phyloP scores from a whole-genome alignment of 2,888 invertebrate species.

The Tachystola acroxantha region DNA sequence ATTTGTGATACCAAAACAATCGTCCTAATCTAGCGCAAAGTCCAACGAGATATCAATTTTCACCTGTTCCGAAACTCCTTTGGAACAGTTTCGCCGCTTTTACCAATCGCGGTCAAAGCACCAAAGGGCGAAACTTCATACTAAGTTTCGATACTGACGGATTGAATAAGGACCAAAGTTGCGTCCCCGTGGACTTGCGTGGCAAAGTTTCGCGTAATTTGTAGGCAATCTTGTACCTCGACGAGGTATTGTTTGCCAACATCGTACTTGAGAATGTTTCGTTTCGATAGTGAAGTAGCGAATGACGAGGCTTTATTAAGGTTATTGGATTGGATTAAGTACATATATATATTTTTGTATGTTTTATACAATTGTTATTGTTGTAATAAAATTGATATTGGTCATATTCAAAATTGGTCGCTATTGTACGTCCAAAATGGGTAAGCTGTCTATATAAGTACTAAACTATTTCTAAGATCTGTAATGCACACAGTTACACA shows the following conservation, averaged over 20 bases:
- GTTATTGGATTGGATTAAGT: no score
- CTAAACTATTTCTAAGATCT: no score
- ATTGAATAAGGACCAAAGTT: constrained; percentile 10
- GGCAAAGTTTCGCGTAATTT: constrained; percentile 2
- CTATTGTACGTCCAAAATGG: no score
- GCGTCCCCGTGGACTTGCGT: constrained; percentile 3
- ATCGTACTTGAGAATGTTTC: not conserved
- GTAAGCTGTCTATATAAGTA: no score
- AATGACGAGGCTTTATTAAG: no score
- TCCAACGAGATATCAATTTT: constrained; percentile 8
- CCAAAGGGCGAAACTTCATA: constrained; percentile 12
- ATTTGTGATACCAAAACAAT: no score
- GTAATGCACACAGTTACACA: no score
- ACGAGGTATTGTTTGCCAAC: not conserved
- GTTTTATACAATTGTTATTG: no score
- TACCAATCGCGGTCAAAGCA: constrained; percentile 12
- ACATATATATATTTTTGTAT: no score
- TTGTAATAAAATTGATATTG: no score
- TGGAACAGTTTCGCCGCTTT: constrained; percentile 2
- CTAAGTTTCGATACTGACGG: constrained; percentile 12
- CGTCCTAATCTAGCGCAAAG: no score
- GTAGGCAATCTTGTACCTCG: constrained; percentile 1
- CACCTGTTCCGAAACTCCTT: constrained; percentile 4
- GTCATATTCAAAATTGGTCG: no score
- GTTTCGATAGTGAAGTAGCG: not conserved